These are phyloP conservation scores for Drosophila picticornis DNA, from an alignment of 2,888 invertebrate genomes.

Conservation along the genomic window DNA sequence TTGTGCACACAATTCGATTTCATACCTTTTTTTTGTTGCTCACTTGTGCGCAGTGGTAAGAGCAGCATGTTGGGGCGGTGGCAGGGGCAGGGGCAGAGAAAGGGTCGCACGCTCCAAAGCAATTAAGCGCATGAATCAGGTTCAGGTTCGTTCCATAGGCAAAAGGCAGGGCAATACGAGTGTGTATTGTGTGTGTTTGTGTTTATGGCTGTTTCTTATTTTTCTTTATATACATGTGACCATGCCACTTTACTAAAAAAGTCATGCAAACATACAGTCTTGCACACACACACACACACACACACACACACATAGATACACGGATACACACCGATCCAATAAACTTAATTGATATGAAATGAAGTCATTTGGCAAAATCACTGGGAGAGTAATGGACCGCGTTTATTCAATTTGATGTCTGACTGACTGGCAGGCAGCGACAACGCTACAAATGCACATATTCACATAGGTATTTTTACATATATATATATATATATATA, in stretches of 20 bases:
- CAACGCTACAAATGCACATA: conserved; percentile 15
- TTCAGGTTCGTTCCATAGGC: conserved; percentile 69
- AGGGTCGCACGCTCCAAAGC: conserved; percentile 80
- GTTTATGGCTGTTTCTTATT: conserved; percentile 46
- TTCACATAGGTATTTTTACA: not conserved
- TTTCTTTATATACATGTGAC: conserved; percentile 20
- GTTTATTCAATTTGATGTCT: conserved; percentile 79
- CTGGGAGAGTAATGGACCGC: conserved; percentile 70
- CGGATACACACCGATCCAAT: conserved; percentile 60
- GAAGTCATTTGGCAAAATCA: conserved; percentile 84
- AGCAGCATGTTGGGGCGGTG: conserved; percentile 17
- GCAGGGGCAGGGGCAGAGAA: conserved; percentile 20
- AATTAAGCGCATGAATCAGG: conserved; percentile 83
- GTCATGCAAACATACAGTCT: conserved; percentile 20
- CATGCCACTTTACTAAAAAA: conserved; percentile 59
- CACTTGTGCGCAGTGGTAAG: conserved; percentile 9
- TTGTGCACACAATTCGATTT: conserved; percentile 76
- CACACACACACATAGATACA: conserved; percentile 16
- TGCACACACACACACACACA: conserved; percentile 22
- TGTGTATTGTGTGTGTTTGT: conserved; percentile 17
- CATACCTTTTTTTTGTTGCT: conserved; percentile 66
- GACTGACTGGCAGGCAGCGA: conserved; percentile 55
- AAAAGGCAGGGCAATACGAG: conserved; percentile 59
- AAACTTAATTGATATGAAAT: conserved; percentile 85
- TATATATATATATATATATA: conserved; percentile 3